These are phyloP conservation scores for Toxotes jaculatrix DNA, from an alignment of 2,113 vertebrate species.

Conservation along the genomic window DNA sequence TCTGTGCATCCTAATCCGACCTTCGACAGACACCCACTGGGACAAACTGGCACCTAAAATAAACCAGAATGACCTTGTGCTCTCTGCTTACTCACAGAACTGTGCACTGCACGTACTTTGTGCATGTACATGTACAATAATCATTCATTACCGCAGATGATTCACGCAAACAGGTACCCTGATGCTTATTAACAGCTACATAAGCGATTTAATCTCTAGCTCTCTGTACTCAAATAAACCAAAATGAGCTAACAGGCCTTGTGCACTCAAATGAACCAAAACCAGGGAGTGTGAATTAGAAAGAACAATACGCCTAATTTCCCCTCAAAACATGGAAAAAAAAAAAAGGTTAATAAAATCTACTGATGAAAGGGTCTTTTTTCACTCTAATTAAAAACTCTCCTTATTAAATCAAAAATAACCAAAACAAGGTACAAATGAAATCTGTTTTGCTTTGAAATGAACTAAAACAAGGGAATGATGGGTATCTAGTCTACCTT, in stretches of 20 bases:
- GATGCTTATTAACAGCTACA: background rate
- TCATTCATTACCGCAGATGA: background rate
- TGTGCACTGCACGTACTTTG: background rate
- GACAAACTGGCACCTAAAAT: constrained; percentile 13
- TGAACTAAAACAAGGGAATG: constrained; percentile 24
- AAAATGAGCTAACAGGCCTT: background rate
- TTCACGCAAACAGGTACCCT: constrained; percentile 1
- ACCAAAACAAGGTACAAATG: background rate
- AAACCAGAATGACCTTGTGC: background rate
- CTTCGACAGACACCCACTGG: constrained; percentile 10
- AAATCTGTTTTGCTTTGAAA: background rate
- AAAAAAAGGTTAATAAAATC: constrained; percentile 23
- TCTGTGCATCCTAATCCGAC: constrained; percentile 23
- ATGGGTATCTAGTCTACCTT: background rate
- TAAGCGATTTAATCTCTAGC: background rate
- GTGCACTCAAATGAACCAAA: background rate
- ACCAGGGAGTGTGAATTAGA: background rate
- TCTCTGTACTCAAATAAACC: background rate
- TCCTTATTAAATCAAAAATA: constrained; percentile 1
- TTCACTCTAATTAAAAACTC: constrained; percentile 2
- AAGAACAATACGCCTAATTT: background rate
- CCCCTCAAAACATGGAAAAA: background rate
- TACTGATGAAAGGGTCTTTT: background rate
- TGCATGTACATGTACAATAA: background rate
- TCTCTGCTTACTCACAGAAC: constrained; percentile 4